Evolutionary conservation across 2,797 vertebrate species (phyloP).

Genomic region (Lutjanus argentimaculatus): DNA sequence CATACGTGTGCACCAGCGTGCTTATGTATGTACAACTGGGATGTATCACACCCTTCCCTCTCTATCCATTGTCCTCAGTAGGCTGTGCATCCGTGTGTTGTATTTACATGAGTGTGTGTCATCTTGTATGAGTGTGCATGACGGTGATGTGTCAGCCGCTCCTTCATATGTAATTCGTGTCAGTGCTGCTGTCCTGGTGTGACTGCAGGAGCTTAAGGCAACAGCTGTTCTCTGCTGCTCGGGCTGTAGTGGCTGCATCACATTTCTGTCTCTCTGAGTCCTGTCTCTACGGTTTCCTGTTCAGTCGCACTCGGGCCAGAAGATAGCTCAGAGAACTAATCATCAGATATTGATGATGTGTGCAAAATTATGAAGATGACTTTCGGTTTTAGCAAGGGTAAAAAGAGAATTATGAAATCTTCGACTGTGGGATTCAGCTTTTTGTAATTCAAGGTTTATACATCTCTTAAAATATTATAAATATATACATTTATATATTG

Average conservation of each 20-base stretch:
- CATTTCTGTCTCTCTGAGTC: slow-evolving; percentile 18
- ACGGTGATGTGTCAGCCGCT: slow-evolving; percentile 46
- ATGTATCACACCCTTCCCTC: not conserved
- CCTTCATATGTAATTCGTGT: slow-evolving; percentile 66
- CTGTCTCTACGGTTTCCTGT: not conserved
- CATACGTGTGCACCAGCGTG: not conserved
- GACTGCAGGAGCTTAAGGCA: slow-evolving; percentile 68
- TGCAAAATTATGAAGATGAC: not conserved
- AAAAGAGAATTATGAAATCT: not conserved
- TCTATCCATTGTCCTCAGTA: slow-evolving; percentile 1
- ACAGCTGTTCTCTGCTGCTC: slow-evolving; percentile 66
- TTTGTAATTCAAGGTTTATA: not conserved
- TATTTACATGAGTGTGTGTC: slow-evolving; percentile 26
- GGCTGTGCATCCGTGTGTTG: not conserved
- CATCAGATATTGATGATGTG: not conserved
- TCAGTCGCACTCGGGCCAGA: not conserved
- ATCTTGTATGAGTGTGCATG: slow-evolving; percentile 41
- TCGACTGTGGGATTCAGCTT: not conserved
- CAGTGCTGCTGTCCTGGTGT: slow-evolving; percentile 56
- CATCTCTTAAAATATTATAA: not conserved
- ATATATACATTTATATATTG: not conserved
- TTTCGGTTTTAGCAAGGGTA: not conserved
- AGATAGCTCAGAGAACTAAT: not conserved
- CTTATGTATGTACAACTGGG: not conserved
- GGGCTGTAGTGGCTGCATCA: slow-evolving; percentile 4